A percentile compares a stretch with the other conserved stretches of the same genome.
phyloP scores from a whole-genome alignment of 2,113 vertebrate species.

The Anguilla japonica region DNA sequence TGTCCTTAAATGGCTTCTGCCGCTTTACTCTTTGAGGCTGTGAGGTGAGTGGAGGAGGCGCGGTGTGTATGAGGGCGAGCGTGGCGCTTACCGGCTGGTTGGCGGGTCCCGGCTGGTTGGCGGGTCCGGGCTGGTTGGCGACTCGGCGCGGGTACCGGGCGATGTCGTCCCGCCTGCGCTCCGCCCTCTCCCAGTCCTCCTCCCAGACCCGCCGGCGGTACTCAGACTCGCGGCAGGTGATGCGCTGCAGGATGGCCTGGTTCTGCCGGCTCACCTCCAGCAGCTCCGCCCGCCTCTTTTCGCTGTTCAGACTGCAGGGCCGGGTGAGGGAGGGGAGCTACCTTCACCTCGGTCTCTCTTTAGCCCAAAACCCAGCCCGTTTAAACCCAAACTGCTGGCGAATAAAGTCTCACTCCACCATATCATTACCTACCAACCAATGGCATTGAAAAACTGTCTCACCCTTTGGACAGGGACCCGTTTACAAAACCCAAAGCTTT shows the following conservation, averaged over 20 bases:
- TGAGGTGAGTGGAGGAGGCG: neutral
- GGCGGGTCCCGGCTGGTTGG: conserved; percentile 45
- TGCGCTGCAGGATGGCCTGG: conserved; percentile 64
- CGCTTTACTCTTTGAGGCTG: too few species aligned
- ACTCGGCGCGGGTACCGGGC: conserved; percentile 55
- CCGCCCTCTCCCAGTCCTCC: conserved; percentile 63
- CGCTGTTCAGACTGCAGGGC: conserved; percentile 63
- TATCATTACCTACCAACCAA: too few species aligned
- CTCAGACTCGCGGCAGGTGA: conserved; percentile 62
- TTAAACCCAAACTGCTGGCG: too few species aligned
- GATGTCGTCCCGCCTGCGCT: conserved; percentile 54
- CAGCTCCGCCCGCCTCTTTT: conserved; percentile 58
- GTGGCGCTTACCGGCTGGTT: too few species aligned
- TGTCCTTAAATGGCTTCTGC: too few species aligned
- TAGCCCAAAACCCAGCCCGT: too few species aligned
- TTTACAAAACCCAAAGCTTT: neutral
- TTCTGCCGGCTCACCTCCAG: conserved; percentile 64
- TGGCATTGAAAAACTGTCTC: too few species aligned
- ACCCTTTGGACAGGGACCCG: too few species aligned
- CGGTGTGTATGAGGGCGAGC: too few species aligned
- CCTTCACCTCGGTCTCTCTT: neutral
- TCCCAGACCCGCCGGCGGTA: conserved; percentile 64
- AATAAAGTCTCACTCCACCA: too few species aligned
- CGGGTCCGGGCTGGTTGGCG: conserved; percentile 50
- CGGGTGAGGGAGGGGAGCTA: neutral